Base-by-base conservation (phyloP, 2,797 vertebrate genomes). In the Rousettus madagascariensis region DNA sequence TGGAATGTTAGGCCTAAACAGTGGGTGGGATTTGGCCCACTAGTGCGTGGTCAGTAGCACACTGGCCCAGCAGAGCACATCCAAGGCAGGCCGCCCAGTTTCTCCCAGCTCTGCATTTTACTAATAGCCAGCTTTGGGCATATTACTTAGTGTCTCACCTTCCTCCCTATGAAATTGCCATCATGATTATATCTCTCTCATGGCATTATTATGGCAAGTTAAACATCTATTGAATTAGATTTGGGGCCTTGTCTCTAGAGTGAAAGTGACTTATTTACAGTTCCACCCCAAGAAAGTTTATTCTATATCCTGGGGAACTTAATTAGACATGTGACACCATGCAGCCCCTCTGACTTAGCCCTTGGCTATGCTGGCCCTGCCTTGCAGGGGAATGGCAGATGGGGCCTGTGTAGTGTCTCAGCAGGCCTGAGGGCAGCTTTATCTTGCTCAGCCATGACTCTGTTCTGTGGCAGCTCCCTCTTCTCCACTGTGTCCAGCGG, bases 401-500 rank as follows among this genome's bases (percentile, higher is more conserved):
- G 22, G 30, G 61, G 2, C 38, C 38, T 49, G 24, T 17, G 1
- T 19, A 11, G 38, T 20, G 26, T n/a, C 51, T n/a, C 20, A 1
- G 85, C 43, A 49, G 0, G 12, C 16, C 46, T 0, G 5, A n/a
- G 36, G 68, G 16, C 4, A 57, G 68, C 2, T 1, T 36, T 28
- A 6, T 30, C 53, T 43, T 13, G 22, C 22, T 26, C 8, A 38
- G 38, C 22, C n/a, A 0, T 38, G 49, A 61, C 33, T 49, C 65
- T 94, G 46, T 91, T 89, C 91, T 16, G 15, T n/a, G 41, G 30
- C 93, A 98, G 98, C 53, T 95, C 20, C 91, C 95, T 61, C 79
- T 97, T n/a, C 72, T 97, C 33, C 87, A 84, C 88, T 94, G 94
- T 65, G 30, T 90, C 6, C 97, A 91, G 46, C 98, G 99, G 41